A percentile compares a stretch with the other conserved stretches of the same genome.
Conservation (phyloP, 2,113 vertebrate species). For the Alethe diademata region DNA sequence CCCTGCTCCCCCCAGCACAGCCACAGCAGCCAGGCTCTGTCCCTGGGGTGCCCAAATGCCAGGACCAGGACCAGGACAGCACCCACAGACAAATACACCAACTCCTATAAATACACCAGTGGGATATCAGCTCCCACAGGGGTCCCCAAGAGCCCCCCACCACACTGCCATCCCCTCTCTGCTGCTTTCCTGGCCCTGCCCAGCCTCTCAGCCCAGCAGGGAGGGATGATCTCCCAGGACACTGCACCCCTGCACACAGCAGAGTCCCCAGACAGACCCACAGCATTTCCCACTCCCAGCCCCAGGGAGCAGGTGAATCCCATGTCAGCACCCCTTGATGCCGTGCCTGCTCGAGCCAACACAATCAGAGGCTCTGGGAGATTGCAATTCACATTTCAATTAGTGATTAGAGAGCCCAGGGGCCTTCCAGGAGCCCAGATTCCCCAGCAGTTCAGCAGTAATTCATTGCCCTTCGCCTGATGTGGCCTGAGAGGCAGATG, state of each 20-base stretch:
- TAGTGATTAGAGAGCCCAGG: neutral
- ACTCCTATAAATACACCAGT: too few relatives aligned
- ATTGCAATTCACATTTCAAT: neutral
- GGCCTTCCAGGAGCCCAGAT: neutral
- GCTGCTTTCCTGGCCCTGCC: neutral
- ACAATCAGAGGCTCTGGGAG: neutral
- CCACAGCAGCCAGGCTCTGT: neutral
- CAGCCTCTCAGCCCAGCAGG: neutral
- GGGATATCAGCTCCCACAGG: neutral
- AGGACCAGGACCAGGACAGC: neutral
- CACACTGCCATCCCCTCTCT: neutral
- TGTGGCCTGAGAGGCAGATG: neutral
- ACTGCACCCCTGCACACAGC: fast-evolving
- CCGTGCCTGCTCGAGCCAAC: fast-evolving
- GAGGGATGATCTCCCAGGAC: neutral
- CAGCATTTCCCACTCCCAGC: neutral
- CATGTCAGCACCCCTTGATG: neutral
- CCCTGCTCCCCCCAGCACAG: neutral
- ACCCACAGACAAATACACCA: neutral
- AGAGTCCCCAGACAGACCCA: neutral
- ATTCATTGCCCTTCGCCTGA: neutral
- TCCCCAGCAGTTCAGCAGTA: neutral
- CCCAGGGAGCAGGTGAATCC: neutral
- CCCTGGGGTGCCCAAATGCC: neutral
- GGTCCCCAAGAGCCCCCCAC: neutral